These are phyloP conservation scores for Syndactyla subalaris DNA, from an alignment of 2,797 vertebrate species.

Conservation along the genomic window DNA sequence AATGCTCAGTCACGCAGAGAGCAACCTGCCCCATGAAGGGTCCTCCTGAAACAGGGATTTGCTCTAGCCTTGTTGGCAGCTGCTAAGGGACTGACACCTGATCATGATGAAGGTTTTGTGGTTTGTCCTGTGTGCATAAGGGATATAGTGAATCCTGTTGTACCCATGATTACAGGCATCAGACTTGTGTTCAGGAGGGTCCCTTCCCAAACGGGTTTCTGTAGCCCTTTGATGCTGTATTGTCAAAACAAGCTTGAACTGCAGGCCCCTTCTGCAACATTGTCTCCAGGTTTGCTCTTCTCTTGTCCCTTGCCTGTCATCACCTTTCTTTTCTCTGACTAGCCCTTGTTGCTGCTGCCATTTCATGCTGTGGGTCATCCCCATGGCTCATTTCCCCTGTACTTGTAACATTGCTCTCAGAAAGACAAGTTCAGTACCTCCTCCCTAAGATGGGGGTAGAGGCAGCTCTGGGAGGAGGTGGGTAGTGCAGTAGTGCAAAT, in stretches of 20 bases:
- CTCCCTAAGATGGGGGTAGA: background rate
- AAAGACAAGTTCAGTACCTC: background rate
- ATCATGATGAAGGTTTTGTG: background rate
- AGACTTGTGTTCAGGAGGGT: background rate
- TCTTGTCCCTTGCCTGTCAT: background rate
- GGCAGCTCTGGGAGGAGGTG: background rate
- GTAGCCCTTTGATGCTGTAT: background rate
- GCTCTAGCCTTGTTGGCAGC: background rate
- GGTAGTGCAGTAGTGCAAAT: background rate
- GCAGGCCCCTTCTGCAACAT: background rate
- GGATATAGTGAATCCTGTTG: background rate
- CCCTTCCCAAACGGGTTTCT: background rate
- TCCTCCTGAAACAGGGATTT: background rate
- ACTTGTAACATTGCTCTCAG: background rate
- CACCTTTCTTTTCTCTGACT: background rate
- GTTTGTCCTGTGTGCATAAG: background rate
- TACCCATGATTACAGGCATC: background rate
- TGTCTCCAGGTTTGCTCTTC: background rate
- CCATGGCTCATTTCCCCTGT: background rate
- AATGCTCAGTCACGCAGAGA: fast-evolving
- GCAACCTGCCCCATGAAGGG: background rate
- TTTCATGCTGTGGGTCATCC: background rate
- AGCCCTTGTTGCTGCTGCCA: background rate
- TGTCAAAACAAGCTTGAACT: background rate
- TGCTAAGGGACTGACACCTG: background rate